Evolutionary conservation across 2,888 invertebrate genomes (phyloP).

Genomic region (Cordilura impudica): DNA sequence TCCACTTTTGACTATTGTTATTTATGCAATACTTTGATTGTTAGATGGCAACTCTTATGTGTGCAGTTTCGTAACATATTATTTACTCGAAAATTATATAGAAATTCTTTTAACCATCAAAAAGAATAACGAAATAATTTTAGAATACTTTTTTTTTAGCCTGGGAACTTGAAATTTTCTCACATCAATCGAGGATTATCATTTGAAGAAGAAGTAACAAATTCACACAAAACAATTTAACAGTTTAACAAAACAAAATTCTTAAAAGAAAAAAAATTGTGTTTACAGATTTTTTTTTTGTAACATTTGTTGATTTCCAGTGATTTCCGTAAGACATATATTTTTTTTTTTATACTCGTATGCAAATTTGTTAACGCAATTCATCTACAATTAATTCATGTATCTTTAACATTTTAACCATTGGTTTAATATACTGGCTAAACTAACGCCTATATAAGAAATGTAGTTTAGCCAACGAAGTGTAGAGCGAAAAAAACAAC

Average conservation of each 20-base stretch:
- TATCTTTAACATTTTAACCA: background rate
- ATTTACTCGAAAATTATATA: constrained; percentile 39
- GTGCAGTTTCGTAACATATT: constrained; percentile 20
- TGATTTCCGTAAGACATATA: no score
- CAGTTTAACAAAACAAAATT: no score
- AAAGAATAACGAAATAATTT: constrained; percentile 46
- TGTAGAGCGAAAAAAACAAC: background rate
- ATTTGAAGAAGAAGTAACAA: background rate
- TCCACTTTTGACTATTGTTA: no score
- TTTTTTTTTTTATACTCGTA: no score
- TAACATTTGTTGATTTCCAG: no score
- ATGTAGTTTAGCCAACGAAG: background rate
- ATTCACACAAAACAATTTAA: constrained; percentile 17
- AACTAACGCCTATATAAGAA: background rate
- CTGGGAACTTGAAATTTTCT: constrained; percentile 51
- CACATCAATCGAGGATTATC: constrained; percentile 26
- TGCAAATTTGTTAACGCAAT: constrained; percentile 10
- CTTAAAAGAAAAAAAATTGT: no score
- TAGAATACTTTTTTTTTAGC: constrained; percentile 7
- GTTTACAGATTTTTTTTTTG: no score
- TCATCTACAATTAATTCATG: background rate
- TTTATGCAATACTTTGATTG: no score
- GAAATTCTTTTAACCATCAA: constrained; percentile 40
- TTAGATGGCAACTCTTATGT: constrained; percentile 21
- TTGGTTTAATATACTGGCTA: background rate